Base-by-base conservation (phyloP, 1,140 invertebrate genomes). In the Heterodera schachtii region DNA sequence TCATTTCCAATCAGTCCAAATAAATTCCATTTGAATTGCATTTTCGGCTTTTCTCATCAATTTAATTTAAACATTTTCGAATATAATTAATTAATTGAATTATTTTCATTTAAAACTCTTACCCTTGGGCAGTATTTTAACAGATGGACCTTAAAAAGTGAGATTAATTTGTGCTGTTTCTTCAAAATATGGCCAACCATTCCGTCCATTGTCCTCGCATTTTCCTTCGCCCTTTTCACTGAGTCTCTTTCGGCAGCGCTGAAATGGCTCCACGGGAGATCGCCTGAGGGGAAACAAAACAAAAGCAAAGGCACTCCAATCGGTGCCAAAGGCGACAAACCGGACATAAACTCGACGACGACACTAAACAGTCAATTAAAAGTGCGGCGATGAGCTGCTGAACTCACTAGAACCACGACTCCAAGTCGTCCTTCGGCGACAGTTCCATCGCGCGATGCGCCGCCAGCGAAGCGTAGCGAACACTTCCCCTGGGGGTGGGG, bases 341-440 rank as follows among this genome's bases (percentile, higher is more conserved):
- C 82, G 43, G 82, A 75, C 82, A 83, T 83, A 71, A 83, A 84
- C 78, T 83, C 82, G 11, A 82, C 76, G 41, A 84, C 69, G 47
- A 83, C 73, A 8, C 43, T 66, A 64, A 57, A 64, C 3, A n/a
- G 69, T 57, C n/a, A 43, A 11, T 41, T 57, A 2, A 11, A 64
- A 57, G 6, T 21, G 9, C 3, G 9, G n/a, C 64, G 3, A 8
- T 4, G 19, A 9, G 46, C 7, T 31, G 19, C 3, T 75, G 21
- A 43, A 75, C 74, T 60, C 78, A 64, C 52, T 85, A 85, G 41
- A 85, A 75, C 84, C 84, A 85, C 9, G 79, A 71, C 78, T 85
- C 84, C 21, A 85, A 41, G 78, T 86, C 85, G 73, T 86, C 85
- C 73, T 84, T 86, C 7, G 83, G 83, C 9, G 83, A 86, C 52